Conservation (phyloP, 35 echinoderm and acorn worm species). For the Patiria miniata region DNA sequence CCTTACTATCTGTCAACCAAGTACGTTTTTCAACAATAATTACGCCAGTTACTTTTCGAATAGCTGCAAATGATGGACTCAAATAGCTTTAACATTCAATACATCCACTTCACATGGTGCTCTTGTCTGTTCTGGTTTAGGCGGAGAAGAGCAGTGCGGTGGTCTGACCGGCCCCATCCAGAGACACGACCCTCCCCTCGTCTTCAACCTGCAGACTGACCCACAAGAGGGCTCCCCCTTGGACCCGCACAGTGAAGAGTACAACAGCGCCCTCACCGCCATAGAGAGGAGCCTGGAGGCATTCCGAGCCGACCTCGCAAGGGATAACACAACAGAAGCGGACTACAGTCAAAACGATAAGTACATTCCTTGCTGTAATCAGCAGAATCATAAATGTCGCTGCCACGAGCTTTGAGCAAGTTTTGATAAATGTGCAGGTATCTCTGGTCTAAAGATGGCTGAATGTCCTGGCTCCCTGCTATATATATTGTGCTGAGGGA, state of each 20-base stretch:
- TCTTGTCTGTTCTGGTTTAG: constrained; percentile 2
- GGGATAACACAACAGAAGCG: constrained; percentile 25
- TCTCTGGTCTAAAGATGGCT: too few relatives aligned
- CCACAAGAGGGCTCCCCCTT: neutral
- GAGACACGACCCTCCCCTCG: constrained; percentile 13
- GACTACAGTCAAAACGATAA: neutral
- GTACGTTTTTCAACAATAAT: too few relatives aligned
- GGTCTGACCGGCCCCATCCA: neutral
- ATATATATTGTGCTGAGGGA: too few relatives aligned
- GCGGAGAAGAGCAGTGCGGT: constrained; percentile 2
- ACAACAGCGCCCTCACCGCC: neutral
- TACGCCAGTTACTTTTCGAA: too few relatives aligned
- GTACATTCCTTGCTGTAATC: neutral
- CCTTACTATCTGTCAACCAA: too few relatives aligned
- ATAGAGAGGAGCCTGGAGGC: neutral
- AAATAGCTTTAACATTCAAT: too few relatives aligned
- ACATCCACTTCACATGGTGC: too few relatives aligned
- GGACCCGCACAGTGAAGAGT: neutral
- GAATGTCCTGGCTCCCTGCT: too few relatives aligned
- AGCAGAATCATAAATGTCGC: neutral
- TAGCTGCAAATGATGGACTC: too few relatives aligned
- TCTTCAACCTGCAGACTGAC: neutral
- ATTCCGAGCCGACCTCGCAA: neutral
- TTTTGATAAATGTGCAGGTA: too few relatives aligned
- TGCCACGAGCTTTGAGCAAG: constrained; percentile 11